Percentiles rank a stretch among this genome's conserved stretches.
Conservation (phyloP, 2,113 vertebrate species). For the Thamnaconus septentrionalis region DNA sequence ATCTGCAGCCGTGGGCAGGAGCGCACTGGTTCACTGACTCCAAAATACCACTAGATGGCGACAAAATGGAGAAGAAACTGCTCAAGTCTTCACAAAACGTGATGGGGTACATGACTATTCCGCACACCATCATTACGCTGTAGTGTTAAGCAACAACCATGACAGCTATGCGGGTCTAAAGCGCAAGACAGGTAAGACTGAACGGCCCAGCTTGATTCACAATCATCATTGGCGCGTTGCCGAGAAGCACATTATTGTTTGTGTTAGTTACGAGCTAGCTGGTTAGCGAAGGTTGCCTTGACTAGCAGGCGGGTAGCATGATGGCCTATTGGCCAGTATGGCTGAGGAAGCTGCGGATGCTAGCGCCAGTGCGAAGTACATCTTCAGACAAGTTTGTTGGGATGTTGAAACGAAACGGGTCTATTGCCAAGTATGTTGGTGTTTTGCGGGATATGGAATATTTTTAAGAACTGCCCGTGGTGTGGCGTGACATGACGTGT, state of each 20-base stretch:
- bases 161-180: constrained; percentile 57
- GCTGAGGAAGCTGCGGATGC: constrained; percentile 30
- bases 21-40: constrained; percentile 1
- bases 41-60: constrained; percentile 55
- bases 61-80: constrained; percentile 30
- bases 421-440: neutral
- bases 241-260: neutral
- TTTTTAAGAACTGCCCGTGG: neutral
- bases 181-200: constrained; percentile 55
- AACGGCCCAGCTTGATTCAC: neutral
- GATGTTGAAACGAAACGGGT: constrained; percentile 19
- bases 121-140: constrained; percentile 54
- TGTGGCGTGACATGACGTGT: neutral
- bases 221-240: neutral
- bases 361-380: constrained; percentile 20
- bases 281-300: constrained; percentile 39
- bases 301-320: constrained; percentile 31
- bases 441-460: neutral
- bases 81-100: constrained; percentile 14
- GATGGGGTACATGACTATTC: constrained; percentile 65
- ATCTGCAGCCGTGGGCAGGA: neutral
- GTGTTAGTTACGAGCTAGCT: constrained; percentile 10
- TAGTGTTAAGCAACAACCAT: constrained; percentile 64
- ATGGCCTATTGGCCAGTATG: constrained; percentile 43
- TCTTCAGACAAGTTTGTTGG: constrained; percentile 46